Evolutionary conservation across 2,113 vertebrate species (phyloP).

Genomic region (Podarcis muralis): DNA sequence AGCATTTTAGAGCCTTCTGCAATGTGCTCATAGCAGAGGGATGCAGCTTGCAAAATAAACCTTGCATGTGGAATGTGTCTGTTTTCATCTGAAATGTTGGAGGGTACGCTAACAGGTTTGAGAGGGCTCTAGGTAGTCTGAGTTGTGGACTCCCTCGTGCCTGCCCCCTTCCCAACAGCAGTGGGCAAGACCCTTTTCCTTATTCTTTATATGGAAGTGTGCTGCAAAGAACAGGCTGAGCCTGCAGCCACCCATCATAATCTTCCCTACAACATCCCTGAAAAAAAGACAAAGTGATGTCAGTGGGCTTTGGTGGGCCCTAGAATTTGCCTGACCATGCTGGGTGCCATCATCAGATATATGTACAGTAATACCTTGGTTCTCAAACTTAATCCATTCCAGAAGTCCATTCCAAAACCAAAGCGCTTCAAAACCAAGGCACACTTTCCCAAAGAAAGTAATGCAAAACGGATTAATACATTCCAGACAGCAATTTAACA

Average conservation of each 20-base stretch:
- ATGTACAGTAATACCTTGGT: too few relatives aligned
- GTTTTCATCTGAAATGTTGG: neutral
- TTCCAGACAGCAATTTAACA: too few relatives aligned
- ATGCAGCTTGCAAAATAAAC: neutral
- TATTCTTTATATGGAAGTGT: neutral
- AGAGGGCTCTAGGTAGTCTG: neutral
- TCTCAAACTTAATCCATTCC: too few relatives aligned
- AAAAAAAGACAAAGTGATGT: neutral
- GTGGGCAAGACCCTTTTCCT: neutral
- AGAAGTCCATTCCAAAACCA: too few relatives aligned
- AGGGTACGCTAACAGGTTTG: neutral
- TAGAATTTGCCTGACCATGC: too few relatives aligned
- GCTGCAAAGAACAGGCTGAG: neutral
- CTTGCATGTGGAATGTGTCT: neutral
- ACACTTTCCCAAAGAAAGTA: too few relatives aligned
- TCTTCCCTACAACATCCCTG: neutral
- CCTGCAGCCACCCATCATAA: neutral
- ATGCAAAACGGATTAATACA: too few relatives aligned
- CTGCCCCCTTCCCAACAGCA: neutral
- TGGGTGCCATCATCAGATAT: too few relatives aligned
- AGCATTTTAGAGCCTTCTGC: neutral
- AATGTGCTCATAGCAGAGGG: neutral
- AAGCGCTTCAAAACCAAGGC: too few relatives aligned
- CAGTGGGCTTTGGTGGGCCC: neutral
- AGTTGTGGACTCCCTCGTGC: too few relatives aligned